Evolutionary conservation across 2,113 vertebrate species (phyloP), one percentile per base, ranked within the genome.

Genomic region (Trematomus loennbergii): DNA sequence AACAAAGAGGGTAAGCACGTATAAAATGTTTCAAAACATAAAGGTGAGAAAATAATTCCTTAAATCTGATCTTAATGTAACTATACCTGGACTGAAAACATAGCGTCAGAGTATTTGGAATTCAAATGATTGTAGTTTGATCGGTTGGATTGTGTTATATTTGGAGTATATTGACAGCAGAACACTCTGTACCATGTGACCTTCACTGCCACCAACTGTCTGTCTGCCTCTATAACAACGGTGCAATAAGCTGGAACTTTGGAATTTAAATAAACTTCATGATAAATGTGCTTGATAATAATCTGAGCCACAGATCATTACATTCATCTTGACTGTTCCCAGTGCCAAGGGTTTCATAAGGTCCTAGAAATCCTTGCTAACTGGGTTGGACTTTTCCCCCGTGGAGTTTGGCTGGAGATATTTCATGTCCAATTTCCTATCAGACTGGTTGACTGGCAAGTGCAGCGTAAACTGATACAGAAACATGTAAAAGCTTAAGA

Each of bases 241-340:
- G 50, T 46, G 55, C 68, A 83, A 87, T 83, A 78, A 76, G 55
- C 8, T 60, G 62, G 62, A 83, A 66, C 66, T 87, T 90, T 94
- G 83, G 65, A 92, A 89, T 63, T 61, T 76, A 83, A 85, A 85
- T 75, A 77, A 88, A 76, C 61, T 63, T 33, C 29, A 60, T 0
- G 63, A 79, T 78, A 88, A 85, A 48, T 12, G 13, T 15, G 3
- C 49, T 29, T 50, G 77, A 67, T 84, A 72, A 79, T 61, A 48
- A 65, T 76, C 73, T 48, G 52, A 68, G 50, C 13, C 17, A 36
- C 61, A 68, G 65, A 67, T 66, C 33, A 67, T 16, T 58, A 13
- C 33, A 61, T 11, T 72, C 49, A 65, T 54, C 49, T 59, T 20
- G 17, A 75, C 74, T 48, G 50, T 72, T 68, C 33, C 46, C 65